Conservation (phyloP, 1,140 invertebrate genomes). For the Ladona fulva region DNA sequence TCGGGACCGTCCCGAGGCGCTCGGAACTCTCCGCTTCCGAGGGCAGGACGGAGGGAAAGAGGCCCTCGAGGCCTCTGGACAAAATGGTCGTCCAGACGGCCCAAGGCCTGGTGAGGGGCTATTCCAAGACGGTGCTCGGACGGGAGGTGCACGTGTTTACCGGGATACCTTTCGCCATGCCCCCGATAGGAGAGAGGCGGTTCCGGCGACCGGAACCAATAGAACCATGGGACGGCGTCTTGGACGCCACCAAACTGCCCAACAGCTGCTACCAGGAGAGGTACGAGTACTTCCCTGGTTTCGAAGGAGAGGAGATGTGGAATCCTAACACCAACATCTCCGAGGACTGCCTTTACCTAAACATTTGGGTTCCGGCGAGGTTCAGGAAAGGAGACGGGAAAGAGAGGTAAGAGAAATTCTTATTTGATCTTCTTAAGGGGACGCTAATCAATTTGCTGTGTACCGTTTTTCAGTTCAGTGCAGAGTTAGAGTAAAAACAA, state of each 20-base stretch:
- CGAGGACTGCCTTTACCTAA: conserved; percentile 89
- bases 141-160: conserved; percentile 80
- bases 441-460: no score
- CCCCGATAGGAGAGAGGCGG: conserved; percentile 74
- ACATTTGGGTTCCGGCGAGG: conserved; percentile 81
- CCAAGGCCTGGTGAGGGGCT: conserved; percentile 66
- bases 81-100: conserved; percentile 63
- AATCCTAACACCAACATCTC: conserved; percentile 87
- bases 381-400: conserved; percentile 14
- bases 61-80: neutral
- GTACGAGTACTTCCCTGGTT: conserved; percentile 80
- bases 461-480: no score
- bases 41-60: neutral
- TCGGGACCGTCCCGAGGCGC: neutral
- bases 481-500: no score
- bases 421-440: no score
- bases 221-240: conserved; percentile 74
- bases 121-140: conserved; percentile 61
- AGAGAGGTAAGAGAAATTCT: neutral
- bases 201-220: conserved; percentile 78
- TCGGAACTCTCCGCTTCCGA: neutral
- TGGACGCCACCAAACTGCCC: conserved; percentile 65
- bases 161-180: conserved; percentile 93
- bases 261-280: conserved; percentile 71
- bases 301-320: conserved; percentile 91